phyloP scores from a whole-genome alignment of 2,113 vertebrate genomes.

The Agelaius phoeniceus region DNA sequence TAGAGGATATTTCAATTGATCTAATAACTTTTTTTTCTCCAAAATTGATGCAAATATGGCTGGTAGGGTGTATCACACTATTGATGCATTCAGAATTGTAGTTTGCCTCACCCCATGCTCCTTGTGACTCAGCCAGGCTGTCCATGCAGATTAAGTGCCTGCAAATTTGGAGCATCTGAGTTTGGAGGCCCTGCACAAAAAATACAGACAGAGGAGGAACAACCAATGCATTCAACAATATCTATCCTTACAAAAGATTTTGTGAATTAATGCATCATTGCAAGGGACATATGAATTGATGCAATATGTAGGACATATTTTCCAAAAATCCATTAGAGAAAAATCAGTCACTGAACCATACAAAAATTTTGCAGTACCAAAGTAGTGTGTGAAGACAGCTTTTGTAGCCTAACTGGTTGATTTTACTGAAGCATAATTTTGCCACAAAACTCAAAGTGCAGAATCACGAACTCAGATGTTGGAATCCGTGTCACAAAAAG shows the following conservation, averaged over 20 bases:
- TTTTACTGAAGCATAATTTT: not conserved
- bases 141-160: not conserved
- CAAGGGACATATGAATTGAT: not conserved
- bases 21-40: not conserved
- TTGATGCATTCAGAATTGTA: not conserved
- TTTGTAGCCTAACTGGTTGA: not conserved
- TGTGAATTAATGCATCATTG: not conserved
- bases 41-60: not conserved
- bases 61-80: not conserved
- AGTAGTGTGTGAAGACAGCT: not conserved
- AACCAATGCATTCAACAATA: not conserved
- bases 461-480: not conserved
- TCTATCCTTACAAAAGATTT: not conserved
- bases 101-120: not conserved
- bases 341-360: not conserved
- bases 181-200: not conserved
- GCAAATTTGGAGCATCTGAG: not conserved
- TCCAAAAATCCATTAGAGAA: not conserved
- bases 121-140: not conserved
- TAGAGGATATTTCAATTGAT: not conserved
- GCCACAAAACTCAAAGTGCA: not conserved
- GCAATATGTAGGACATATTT: not conserved
- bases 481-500: not conserved
- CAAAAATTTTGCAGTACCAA: not conserved
- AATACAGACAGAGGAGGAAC: not conserved